Conservation (phyloP, 2,113 vertebrate species). For the Columba livia region DNA sequence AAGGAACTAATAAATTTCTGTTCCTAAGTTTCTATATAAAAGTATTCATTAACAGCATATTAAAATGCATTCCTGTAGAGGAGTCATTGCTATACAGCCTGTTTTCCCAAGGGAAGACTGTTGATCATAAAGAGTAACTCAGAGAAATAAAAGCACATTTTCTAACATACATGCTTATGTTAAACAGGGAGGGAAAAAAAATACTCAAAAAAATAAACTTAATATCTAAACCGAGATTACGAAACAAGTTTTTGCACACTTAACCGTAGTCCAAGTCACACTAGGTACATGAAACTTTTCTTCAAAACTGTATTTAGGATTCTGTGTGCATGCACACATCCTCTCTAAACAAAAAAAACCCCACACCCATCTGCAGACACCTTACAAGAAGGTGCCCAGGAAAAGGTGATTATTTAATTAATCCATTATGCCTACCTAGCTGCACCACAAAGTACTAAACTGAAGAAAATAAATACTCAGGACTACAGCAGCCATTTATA, state of each 20-base stretch:
- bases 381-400: not conserved
- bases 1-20: slow-evolving; percentile 42
- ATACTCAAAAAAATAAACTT: not conserved
- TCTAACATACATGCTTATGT: not conserved
- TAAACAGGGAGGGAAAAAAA: too few relatives aligned
- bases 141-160: not conserved
- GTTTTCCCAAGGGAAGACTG: not conserved
- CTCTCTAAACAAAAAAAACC: not conserved
- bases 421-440: not conserved
- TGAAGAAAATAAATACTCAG: not conserved
- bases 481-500: not conserved
- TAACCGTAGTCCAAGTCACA: not conserved
- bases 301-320: not conserved
- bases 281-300: not conserved
- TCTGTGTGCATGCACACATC: not conserved
- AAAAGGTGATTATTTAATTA: not conserved
- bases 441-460: not conserved
- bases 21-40: not conserved
- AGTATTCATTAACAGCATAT: not conserved
- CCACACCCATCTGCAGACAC: not conserved
- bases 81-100: not conserved
- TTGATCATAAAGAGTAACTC: not conserved
- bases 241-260: not conserved
- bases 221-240: not conserved
- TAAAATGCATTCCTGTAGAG: slow-evolving; percentile 16